Percentiles rank a stretch among this genome's conserved stretches.
phyloP scores from a whole-genome alignment of 2,888 invertebrate species.

The Xestia ashworthii region DNA sequence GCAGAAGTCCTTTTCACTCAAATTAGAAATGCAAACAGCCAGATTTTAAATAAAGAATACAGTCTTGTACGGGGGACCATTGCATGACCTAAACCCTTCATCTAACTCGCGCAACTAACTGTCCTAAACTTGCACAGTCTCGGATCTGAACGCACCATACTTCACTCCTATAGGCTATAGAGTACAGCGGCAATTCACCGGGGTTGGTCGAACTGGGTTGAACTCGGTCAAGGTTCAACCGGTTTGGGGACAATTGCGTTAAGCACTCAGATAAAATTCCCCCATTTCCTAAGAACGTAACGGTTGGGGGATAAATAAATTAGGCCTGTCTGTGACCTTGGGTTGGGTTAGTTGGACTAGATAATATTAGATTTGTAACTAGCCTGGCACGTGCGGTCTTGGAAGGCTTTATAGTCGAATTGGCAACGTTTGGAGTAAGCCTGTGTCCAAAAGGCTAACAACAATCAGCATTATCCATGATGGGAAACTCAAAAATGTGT shows the following conservation, averaged over 20 bases:
- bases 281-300: conserved; percentile 37
- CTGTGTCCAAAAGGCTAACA: not conserved
- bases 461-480: not conserved
- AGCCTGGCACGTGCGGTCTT: not conserved
- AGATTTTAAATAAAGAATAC: not conserved
- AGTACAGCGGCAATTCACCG: conserved; percentile 35
- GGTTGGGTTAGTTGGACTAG: conserved; percentile 2
- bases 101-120: conserved; percentile 18
- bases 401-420: not conserved
- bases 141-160: conserved; percentile 50
- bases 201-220: conserved; percentile 56
- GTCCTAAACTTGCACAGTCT: conserved; percentile 8
- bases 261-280: conserved; percentile 53
- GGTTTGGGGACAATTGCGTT: conserved; percentile 56
- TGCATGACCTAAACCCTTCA: not conserved
- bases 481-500: not conserved
- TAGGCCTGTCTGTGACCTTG: conserved; percentile 40
- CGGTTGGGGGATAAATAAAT: conserved; percentile 44
- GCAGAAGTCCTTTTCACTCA: not conserved
- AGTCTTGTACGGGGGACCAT: not conserved
- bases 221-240: conserved; percentile 61
- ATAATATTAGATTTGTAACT: not conserved
- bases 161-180: conserved; percentile 3
- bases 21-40: not conserved
- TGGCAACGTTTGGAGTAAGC: not conserved